Evolutionary conservation across 1,140 invertebrate genomes (phyloP), one percentile per base, ranked within the genome.

Genomic region (Leptinotarsa texana): DNA sequence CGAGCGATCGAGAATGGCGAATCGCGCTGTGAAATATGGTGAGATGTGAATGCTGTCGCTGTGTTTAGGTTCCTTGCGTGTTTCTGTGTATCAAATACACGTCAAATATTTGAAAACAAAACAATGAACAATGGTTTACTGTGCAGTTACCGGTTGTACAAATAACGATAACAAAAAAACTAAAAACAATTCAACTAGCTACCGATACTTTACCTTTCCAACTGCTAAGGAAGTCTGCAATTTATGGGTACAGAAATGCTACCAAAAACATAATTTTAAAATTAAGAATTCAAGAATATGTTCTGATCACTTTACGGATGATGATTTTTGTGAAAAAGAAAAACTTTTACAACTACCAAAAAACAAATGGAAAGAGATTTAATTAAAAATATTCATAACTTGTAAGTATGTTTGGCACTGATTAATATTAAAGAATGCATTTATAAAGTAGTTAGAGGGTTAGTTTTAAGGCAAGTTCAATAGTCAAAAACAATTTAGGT

Each of bases 281-380:
- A 65, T 75, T 51, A 73, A 72, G 67, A 15, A 63, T 72, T 69
- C 61, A 15, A 75, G 74, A 61, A 72, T 72, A 73, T 75, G 70
- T 73, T 75, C 69, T 18, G 22, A 73, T 15, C 69, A 72, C 67
- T 72, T 75, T 75, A 21, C 62, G 18, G 74, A 75, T 75, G 74
- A 72, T 67, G 74, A 75, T 72, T 75, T 27, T 75, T 24, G 24
- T 24, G 24, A 24, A 24, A 75, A 75, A 66, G 74, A 72, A 67
- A 75, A 75, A 72, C 51, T 75, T 18, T 75, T 75, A 66, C 13
- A 21, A 21, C 21, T 21, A 21, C 21, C 21, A 21, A 21, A 1
- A 21, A 21, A 21, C 21, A 21, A 21, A 21, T 21, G 21, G 21
- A 21, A 75, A 75, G 66, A n/a, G 17, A 63, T 71, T 75, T 75